Conservation (phyloP, 53 echinoderm and acorn worm genomes). For the Zoroaster sp. region DNA sequence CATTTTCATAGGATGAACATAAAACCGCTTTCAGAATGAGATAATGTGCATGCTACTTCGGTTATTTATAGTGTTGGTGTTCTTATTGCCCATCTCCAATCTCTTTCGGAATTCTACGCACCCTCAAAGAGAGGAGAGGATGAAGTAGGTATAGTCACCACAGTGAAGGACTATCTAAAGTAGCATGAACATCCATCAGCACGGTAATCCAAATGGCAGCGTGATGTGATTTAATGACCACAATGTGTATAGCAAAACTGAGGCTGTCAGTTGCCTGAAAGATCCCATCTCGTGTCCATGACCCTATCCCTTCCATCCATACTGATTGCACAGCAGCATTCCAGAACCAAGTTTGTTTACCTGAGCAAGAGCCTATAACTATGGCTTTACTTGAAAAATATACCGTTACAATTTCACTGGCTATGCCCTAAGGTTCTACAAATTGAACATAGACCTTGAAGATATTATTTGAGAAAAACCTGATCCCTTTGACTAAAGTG, state of each 20-base stretch:
- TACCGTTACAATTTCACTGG: slow-evolving; percentile 4
- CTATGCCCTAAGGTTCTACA: neutral
- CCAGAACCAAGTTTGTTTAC: slow-evolving; percentile 30
- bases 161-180: neutral
- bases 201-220: neutral
- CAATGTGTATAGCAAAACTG: neutral
- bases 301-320: neutral
- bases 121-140: slow-evolving; percentile 13
- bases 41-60: neutral
- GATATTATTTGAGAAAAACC: too few relatives aligned
- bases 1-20: neutral
- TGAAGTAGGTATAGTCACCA: neutral
- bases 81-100: slow-evolving; percentile 25
- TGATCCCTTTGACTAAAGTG: too few relatives aligned
- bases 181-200: slow-evolving; percentile 30
- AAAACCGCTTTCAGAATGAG: neutral
- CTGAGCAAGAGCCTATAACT: slow-evolving; percentile 7
- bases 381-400: neutral
- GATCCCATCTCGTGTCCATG: slow-evolving; percentile 21
- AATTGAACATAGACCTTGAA: too few relatives aligned
- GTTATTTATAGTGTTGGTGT: neutral
- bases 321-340: slow-evolving; percentile 1
- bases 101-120: slow-evolving; percentile 39
- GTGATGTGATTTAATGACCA: neutral
- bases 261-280: slow-evolving; percentile 6